Conservation (phyloP, 2,888 invertebrate genomes). For the Sarcophaga carnaria region DNA sequence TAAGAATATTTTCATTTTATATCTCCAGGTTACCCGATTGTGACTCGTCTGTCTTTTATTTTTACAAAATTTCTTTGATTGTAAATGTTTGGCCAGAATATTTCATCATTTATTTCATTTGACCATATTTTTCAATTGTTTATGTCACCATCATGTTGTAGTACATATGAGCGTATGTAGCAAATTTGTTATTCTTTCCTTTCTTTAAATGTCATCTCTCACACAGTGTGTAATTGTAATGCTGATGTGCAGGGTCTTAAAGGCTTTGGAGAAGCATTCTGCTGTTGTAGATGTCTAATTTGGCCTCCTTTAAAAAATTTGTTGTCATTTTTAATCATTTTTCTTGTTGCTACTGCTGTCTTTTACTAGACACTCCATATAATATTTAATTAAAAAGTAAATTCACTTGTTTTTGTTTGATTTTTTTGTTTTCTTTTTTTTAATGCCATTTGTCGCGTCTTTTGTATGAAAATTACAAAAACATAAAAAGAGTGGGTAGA, state of each 20-base stretch:
- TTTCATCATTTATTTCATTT: neutral
- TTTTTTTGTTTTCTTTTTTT: slow-evolving; percentile 54
- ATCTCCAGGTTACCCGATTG: slow-evolving; percentile 22
- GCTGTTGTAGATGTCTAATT: slow-evolving; percentile 47
- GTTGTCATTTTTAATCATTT: slow-evolving; percentile 60
- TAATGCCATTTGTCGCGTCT: neutral
- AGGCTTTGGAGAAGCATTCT: neutral
- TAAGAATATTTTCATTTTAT: slow-evolving; percentile 5
- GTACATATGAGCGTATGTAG: neutral
- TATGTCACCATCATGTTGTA: neutral
- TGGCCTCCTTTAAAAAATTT: slow-evolving; percentile 51
- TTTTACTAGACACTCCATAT: slow-evolving; percentile 68
- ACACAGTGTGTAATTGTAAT: neutral
- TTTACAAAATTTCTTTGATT: neutral
- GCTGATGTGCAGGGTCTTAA: neutral
- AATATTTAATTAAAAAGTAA: slow-evolving; percentile 74
- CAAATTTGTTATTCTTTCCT: neutral
- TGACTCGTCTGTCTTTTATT: neutral
- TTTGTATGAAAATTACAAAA: neutral
- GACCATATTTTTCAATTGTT: neutral
- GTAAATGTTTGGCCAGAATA: neutral
- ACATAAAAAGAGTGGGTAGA: neutral
- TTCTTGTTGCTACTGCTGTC: slow-evolving; percentile 21
- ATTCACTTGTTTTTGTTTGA: slow-evolving; percentile 25
- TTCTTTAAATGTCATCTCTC: neutral